These are phyloP conservation scores for Yasuhikotakia modesta DNA, from an alignment of 2,797 vertebrate species.

Conservation along the genomic window DNA sequence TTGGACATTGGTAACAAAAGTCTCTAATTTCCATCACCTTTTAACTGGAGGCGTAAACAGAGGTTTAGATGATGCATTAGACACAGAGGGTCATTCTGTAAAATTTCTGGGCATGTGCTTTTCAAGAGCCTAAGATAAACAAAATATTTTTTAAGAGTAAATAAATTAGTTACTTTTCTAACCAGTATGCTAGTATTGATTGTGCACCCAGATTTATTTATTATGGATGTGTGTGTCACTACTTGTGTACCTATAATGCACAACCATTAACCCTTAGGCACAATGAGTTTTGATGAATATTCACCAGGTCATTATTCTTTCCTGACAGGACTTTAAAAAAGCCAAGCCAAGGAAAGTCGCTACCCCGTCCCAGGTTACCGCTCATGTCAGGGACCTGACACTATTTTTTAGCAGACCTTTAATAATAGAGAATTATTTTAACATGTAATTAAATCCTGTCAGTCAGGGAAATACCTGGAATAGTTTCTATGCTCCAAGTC, in stretches of 20 bases:
- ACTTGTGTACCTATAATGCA: background rate
- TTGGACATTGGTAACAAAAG: background rate
- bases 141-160: background rate
- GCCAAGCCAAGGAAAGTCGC: conserved; percentile 31
- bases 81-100: no score
- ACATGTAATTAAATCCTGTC: conserved; percentile 80
- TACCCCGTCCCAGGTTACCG: conserved; percentile 30
- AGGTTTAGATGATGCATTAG: no score
- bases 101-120: no score
- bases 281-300: conserved; percentile 29
- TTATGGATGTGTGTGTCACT: background rate
- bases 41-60: no score
- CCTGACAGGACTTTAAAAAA: conserved; percentile 35
- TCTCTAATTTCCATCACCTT: background rate
- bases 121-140: background rate
- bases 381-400: conserved; percentile 50
- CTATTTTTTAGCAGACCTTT: conserved; percentile 47
- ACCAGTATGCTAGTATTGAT: background rate
- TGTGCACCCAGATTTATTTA: background rate
- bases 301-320: conserved; percentile 48
- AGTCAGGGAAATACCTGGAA: conserved; percentile 79
- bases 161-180: background rate
- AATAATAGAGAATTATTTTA: conserved; percentile 70
- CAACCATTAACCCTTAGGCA: background rate
- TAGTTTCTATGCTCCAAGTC: conserved; percentile 66